phyloP scores from a whole-genome alignment of 1,140 invertebrate species.

The Lasioglossum albipes region DNA sequence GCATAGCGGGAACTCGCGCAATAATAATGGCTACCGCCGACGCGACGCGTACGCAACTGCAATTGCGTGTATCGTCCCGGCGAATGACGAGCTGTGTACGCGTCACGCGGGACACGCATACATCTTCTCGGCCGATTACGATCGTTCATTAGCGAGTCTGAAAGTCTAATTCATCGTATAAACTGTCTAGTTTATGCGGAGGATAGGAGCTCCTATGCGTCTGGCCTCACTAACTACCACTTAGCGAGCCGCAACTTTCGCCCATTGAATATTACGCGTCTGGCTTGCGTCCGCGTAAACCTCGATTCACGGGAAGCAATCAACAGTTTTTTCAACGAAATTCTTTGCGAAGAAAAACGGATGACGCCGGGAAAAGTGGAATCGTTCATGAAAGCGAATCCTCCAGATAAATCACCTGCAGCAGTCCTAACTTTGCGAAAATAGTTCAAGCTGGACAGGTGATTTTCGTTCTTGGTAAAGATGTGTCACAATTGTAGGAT shows the following conservation, averaged over 20 bases:
- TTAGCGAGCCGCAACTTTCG: background rate
- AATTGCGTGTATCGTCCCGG: slow-evolving; percentile 36
- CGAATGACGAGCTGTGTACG: slow-evolving; percentile 33
- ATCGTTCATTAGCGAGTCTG: slow-evolving; percentile 35
- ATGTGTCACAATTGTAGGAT: no score
- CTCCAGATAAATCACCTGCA: no score
- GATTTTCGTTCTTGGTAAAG: no score
- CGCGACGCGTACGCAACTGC: slow-evolving; percentile 23
- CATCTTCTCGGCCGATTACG: slow-evolving; percentile 12
- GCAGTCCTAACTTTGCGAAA: no score
- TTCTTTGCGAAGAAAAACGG: no score
- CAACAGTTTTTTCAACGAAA: no score
- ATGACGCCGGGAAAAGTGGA: no score
- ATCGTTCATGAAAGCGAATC: no score
- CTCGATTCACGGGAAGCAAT: background rate
- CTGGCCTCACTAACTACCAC: background rate
- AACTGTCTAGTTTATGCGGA: slow-evolving; percentile 23
- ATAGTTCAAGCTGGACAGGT: no score
- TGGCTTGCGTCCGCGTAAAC: background rate
- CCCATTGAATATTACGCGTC: background rate
- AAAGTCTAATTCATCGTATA: slow-evolving; percentile 28
- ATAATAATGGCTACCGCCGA: slow-evolving; percentile 31
- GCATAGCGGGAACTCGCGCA: slow-evolving; percentile 5
- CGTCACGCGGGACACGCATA: slow-evolving; percentile 3
- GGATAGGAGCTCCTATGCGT: background rate